Evolutionary conservation across 2,888 invertebrate species (phyloP).

Genomic region (Pyrochroa serraticornis): DNA sequence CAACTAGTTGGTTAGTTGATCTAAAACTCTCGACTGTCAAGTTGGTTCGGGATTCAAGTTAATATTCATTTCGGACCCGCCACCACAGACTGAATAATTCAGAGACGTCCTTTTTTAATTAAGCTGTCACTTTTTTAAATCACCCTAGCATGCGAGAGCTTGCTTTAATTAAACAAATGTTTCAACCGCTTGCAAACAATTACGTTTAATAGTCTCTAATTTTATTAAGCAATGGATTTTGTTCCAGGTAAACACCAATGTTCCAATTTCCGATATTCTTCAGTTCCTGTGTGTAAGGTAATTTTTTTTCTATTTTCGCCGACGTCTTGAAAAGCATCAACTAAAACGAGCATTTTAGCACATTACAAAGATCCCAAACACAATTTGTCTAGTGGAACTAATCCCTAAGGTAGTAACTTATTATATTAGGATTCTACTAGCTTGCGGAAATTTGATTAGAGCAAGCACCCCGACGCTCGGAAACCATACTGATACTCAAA

Average conservation of each 20-base stretch:
- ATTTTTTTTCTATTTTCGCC: constrained; percentile 4
- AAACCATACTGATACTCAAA: constrained; percentile 27
- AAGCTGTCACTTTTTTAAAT: constrained; percentile 20
- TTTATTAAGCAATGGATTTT: constrained; percentile 5
- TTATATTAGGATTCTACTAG: constrained; percentile 43
- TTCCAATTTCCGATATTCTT: neutral
- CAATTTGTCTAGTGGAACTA: constrained; percentile 45
- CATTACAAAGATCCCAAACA: constrained; percentile 38
- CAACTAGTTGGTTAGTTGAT: too few relatives aligned
- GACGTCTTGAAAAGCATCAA: constrained; percentile 1
- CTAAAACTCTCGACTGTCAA: too few relatives aligned
- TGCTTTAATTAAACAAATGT: constrained; percentile 25
- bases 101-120: constrained; percentile 21
- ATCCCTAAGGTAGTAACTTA: constrained; percentile 42
- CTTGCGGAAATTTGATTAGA: constrained; percentile 42
- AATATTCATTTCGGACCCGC: constrained; percentile 14
- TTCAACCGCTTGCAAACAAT: constrained; percentile 17
- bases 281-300: constrained; percentile 4
- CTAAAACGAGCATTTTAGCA: constrained; percentile 27
- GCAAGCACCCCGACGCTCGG: constrained; percentile 32
- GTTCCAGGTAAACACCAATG: constrained; percentile 16
- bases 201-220: constrained; percentile 7
- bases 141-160: constrained; percentile 1
- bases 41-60: neutral
- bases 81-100: constrained; percentile 23